Evolutionary conservation across 2,888 invertebrate genomes (phyloP).

Genomic region (Volucella inanis): DNA sequence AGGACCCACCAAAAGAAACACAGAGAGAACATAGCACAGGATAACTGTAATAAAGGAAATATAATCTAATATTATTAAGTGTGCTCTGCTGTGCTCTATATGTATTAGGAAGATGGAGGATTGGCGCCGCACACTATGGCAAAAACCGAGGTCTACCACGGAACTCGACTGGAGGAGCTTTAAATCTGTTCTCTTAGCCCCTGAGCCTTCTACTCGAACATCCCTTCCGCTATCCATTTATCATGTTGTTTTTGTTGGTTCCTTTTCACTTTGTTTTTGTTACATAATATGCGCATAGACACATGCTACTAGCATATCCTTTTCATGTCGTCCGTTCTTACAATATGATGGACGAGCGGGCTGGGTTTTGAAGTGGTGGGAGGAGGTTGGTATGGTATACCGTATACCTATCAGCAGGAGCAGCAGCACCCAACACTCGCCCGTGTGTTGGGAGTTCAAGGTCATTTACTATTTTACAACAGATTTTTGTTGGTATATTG

Average conservation of each 20-base stretch:
- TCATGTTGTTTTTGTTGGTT: constrained; percentile 61
- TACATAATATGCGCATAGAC: constrained; percentile 46
- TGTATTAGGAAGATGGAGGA: background rate
- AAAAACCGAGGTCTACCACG: constrained; percentile 55
- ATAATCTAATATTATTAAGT: constrained; percentile 41
- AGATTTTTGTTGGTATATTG: constrained; percentile 65
- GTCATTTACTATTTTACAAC: constrained; percentile 82
- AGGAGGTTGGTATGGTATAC: too few relatives aligned
- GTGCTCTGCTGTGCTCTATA: background rate
- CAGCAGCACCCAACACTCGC: constrained; percentile 50
- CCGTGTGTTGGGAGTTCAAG: constrained; percentile 80
- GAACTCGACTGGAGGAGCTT: constrained; percentile 67
- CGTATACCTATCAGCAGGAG: background rate
- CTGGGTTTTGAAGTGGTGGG: background rate
- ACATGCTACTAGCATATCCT: constrained; percentile 20
- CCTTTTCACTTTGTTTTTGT: constrained; percentile 59
- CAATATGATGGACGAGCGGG: background rate
- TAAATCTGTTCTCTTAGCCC: background rate
- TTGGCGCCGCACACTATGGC: constrained; percentile 9
- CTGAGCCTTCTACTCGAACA: constrained; percentile 4
- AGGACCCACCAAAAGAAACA: constrained; percentile 24
- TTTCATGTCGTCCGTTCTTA: background rate
- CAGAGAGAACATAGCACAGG: constrained; percentile 22
- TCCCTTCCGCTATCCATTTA: constrained; percentile 70
- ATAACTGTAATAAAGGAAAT: constrained; percentile 45